These are phyloP conservation scores for Scomber scombrus DNA, from an alignment of 2,113 vertebrate genomes.

Conservation along the genomic window DNA sequence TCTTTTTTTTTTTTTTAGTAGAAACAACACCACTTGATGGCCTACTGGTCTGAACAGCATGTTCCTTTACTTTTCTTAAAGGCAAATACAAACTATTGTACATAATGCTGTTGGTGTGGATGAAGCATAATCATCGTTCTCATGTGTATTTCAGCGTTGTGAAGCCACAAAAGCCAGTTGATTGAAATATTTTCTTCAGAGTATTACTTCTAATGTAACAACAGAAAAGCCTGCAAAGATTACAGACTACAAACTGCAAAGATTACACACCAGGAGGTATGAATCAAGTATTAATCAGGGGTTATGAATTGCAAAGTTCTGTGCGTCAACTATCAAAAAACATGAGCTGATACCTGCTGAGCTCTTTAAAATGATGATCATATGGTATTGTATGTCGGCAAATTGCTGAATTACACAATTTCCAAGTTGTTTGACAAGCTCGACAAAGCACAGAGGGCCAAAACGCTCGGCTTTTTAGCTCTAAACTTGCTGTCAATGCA, in stretches of 20 bases:
- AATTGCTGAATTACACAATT: neutral
- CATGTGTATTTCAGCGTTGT: slow-evolving; percentile 13
- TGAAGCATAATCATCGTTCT: slow-evolving; percentile 21
- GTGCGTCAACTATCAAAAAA: no score
- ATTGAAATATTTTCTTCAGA: neutral
- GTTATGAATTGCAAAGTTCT: no score
- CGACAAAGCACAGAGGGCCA: neutral
- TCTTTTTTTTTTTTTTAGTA: neutral
- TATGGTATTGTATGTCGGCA: neutral
- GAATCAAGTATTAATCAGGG: neutral
- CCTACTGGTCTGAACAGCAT: slow-evolving; percentile 5
- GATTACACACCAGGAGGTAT: neutral
- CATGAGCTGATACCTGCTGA: neutral
- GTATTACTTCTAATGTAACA: neutral
- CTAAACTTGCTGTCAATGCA: neutral
- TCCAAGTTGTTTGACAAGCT: neutral
- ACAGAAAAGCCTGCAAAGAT: neutral
- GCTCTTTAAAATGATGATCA: neutral
- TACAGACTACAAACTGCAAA: neutral
- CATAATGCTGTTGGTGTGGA: slow-evolving; percentile 29
- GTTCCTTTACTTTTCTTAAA: no score
- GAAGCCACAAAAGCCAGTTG: neutral
- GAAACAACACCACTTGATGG: neutral
- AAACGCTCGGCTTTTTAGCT: neutral
- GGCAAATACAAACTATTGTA: neutral